These are phyloP conservation scores for Thelaira solivaga DNA, from an alignment of 2,888 invertebrate genomes.

Conservation along the genomic window DNA sequence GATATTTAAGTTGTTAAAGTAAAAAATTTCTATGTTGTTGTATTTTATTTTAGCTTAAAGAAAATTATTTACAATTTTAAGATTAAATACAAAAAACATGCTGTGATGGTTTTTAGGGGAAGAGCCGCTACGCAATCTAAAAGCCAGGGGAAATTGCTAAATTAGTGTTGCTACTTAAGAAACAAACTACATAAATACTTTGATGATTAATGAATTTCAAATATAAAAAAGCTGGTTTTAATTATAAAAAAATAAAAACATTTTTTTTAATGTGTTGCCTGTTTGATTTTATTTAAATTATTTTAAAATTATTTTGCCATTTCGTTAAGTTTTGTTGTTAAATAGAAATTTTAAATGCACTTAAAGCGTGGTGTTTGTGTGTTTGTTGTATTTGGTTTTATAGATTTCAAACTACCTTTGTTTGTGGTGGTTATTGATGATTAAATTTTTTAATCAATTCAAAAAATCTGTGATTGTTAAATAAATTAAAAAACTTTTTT, in stretches of 20 bases:
- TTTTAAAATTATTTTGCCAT: conserved; percentile 22
- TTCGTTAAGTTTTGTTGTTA: conserved; percentile 6
- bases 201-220: conserved; percentile 38
- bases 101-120: not conserved
- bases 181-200: conserved; percentile 19
- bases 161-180: not conserved
- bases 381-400: conserved; percentile 4
- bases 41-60: too few relatives aligned
- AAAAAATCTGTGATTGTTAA: conserved; percentile 20
- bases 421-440: not conserved
- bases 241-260: not conserved
- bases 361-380: conserved; percentile 20
- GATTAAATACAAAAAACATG: conserved; percentile 28
- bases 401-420: not conserved
- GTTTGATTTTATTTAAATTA: conserved; percentile 40
- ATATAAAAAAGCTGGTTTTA: conserved; percentile 8
- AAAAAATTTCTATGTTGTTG: too few relatives aligned
- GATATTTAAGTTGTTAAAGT: not conserved
- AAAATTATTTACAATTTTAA: too few relatives aligned
- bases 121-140: conserved; percentile 13
- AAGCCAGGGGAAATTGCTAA: conserved; percentile 11
- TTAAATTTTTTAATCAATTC: too few relatives aligned
- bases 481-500: not conserved
- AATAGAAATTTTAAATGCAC: conserved; percentile 11
- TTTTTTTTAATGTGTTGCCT: conserved; percentile 57